phyloP scores from a whole-genome alignment of 2,888 invertebrate species.

The Erebia ligea region DNA sequence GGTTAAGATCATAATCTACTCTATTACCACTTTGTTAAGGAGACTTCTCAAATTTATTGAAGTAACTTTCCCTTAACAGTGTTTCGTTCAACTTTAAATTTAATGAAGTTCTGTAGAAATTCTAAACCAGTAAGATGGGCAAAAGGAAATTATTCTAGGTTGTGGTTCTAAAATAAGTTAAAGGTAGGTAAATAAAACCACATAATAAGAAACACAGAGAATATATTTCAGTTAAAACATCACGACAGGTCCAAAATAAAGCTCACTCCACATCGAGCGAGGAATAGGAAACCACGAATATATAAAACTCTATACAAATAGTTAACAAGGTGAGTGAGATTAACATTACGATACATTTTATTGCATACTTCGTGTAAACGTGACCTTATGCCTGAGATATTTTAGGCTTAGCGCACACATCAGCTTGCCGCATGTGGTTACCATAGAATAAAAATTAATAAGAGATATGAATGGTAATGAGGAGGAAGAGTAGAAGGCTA shows the following conservation, averaged over 20 bases:
- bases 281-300: slow-evolving; percentile 75
- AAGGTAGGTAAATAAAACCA: slow-evolving; percentile 54
- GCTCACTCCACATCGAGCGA: slow-evolving; percentile 63
- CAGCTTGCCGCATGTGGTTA: neutral
- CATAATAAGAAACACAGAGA: slow-evolving; percentile 77
- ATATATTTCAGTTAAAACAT: slow-evolving; percentile 81
- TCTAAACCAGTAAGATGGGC: too few relatives aligned
- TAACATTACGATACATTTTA: slow-evolving; percentile 40
- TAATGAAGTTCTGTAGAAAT: too few relatives aligned
- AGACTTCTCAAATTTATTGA: too few relatives aligned
- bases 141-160: too few relatives aligned
- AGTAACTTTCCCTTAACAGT: too few relatives aligned
- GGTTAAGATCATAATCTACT: too few relatives aligned
- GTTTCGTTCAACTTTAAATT: too few relatives aligned
- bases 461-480: too few relatives aligned
- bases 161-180: neutral
- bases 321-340: slow-evolving; percentile 67
- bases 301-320: slow-evolving; percentile 81
- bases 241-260: slow-evolving; percentile 80
- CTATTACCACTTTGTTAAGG: too few relatives aligned
- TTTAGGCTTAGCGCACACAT: neutral
- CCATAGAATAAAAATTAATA: neutral
- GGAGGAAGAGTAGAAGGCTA: too few relatives aligned
- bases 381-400: slow-evolving; percentile 30
- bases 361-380: slow-evolving; percentile 38